These are phyloP conservation scores for Tenthredo notha DNA, from an alignment of 2,888 invertebrate species.

Conservation along the genomic window DNA sequence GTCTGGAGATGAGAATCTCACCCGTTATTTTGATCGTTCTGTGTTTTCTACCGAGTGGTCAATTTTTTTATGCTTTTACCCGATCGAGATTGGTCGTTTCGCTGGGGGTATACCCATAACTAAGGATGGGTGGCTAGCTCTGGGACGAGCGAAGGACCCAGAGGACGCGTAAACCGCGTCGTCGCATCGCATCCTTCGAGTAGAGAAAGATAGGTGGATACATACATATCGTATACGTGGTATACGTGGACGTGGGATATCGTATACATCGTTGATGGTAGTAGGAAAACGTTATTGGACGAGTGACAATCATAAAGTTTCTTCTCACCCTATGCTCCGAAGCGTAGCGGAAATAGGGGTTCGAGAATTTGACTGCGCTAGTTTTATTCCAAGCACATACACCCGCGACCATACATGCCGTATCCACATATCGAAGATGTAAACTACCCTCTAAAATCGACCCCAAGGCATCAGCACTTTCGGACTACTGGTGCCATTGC, in stretches of 20 bases:
- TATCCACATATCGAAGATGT: conserved; percentile 40
- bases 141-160: conserved; percentile 67
- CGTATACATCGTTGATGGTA: not conserved
- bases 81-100: conserved; percentile 41
- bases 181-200: conserved; percentile 5
- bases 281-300: conserved; percentile 45
- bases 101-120: conserved; percentile 34
- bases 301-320: conserved; percentile 51
- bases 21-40: not conserved
- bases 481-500: not conserved
- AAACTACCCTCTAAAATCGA: conserved; percentile 52
- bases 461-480: conserved; percentile 47
- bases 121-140: not conserved
- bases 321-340: not conserved
- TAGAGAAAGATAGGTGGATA: not conserved
- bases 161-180: conserved; percentile 74
- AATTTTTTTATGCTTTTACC: conserved; percentile 19
- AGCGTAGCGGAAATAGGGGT: not conserved
- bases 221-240: no score
- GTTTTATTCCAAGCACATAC: conserved; percentile 43
- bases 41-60: conserved; percentile 35
- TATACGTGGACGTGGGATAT: not conserved
- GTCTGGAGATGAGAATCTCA: not conserved
- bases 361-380: conserved; percentile 43
- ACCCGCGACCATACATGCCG: not conserved